These are phyloP conservation scores for Dolomedes plantarius DNA, from an alignment of 2,888 invertebrate species.

Conservation along the genomic window DNA sequence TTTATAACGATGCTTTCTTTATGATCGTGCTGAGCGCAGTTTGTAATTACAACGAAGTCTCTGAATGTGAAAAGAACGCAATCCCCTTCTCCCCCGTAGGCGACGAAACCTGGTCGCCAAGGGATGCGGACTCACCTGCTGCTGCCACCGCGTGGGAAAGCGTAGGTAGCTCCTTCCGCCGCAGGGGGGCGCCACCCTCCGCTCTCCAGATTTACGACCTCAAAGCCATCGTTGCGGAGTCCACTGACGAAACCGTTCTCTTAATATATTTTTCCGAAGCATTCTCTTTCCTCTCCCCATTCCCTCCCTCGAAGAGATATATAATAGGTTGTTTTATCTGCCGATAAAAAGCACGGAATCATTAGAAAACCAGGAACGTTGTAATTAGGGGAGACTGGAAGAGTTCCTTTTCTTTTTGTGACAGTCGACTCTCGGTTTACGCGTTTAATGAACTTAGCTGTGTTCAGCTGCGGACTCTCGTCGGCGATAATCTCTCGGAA, in stretches of 20 bases:
- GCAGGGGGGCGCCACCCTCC: conserved; percentile 62
- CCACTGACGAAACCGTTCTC: conserved; percentile 24
- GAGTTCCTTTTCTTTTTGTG: conserved; percentile 34
- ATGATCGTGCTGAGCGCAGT: too few relatives aligned
- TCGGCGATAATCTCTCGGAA: conserved; percentile 41
- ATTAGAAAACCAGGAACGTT: conserved; percentile 56
- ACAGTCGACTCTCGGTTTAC: conserved; percentile 59
- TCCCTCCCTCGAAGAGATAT: conserved; percentile 62
- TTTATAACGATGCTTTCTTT: too few relatives aligned
- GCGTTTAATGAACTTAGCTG: conserved; percentile 60
- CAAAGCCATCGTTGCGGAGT: conserved; percentile 46
- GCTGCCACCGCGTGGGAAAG: conserved; percentile 54
- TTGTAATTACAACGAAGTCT: too few relatives aligned
- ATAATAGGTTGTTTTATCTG: conserved; percentile 69
- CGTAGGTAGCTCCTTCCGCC: conserved; percentile 63
- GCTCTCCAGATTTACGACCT: conserved; percentile 60
- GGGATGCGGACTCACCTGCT: conserved; percentile 30
- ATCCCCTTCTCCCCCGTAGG: neutral
- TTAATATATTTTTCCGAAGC: conserved; percentile 27
- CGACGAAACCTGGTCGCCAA: conserved; percentile 5
- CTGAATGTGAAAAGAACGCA: too few relatives aligned
- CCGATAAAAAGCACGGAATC: conserved; percentile 57
- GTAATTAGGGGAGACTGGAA: conserved; percentile 46
- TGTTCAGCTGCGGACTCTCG: conserved; percentile 38
- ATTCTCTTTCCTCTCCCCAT: conserved; percentile 28